Evolutionary conservation across 2,113 vertebrate genomes (phyloP).

Genomic region (Chitala chitala): DNA sequence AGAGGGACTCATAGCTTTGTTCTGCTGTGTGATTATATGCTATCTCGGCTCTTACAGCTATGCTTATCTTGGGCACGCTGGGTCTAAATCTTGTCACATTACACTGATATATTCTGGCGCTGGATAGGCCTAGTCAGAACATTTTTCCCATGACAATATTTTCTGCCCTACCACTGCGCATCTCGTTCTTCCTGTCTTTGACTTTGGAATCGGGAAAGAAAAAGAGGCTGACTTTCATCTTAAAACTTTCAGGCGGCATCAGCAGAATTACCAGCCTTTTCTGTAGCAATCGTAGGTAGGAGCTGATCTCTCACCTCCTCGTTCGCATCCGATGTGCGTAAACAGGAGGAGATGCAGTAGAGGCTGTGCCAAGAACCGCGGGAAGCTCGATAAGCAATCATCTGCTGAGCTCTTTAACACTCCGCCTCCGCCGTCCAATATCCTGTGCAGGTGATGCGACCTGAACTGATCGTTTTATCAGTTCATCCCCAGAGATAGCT

Average conservation of each 20-base stretch:
- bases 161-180: no score
- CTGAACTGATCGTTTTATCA: constrained; percentile 30
- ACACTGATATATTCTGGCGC: background rate
- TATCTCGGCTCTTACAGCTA: background rate
- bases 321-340: constrained; percentile 14
- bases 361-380: constrained; percentile 28
- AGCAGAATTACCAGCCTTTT: background rate
- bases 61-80: background rate
- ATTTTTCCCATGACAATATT: background rate
- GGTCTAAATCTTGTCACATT: no score
- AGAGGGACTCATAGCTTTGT: background rate
- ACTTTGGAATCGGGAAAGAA: background rate
- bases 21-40: background rate
- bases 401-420: constrained; percentile 21
- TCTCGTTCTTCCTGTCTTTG: background rate
- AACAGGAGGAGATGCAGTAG: background rate
- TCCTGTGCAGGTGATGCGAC: constrained; percentile 18
- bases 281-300: no score
- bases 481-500: background rate
- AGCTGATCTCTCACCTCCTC: background rate
- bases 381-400: constrained; percentile 36
- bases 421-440: constrained; percentile 18
- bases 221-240: background rate
- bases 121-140: background rate
- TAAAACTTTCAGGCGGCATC: background rate